A percentile compares a stretch with the other conserved stretches of the same genome.
Evolutionary conservation across 2,797 vertebrate species (phyloP).

Genomic region (Crax fasciolata): DNA sequence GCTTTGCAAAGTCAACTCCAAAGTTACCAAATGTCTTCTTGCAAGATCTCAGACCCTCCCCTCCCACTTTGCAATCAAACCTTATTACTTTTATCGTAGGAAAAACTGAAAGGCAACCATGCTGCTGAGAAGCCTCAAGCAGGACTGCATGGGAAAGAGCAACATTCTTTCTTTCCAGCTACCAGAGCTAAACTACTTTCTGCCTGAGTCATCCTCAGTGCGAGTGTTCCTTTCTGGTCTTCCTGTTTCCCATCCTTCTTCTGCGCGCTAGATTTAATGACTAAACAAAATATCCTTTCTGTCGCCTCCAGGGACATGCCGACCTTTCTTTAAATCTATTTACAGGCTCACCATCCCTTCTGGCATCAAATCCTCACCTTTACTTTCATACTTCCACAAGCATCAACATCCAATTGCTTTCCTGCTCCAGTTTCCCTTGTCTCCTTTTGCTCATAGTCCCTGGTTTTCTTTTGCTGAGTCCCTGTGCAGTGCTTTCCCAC

Average conservation of each 20-base stretch:
- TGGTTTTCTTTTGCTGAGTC: neutral
- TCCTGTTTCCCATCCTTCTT: neutral
- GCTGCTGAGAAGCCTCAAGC: neutral
- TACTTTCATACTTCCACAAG: neutral
- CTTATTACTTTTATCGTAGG: neutral
- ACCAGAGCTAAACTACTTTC: neutral
- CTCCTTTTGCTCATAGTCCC: neutral
- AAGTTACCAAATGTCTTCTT: conserved; percentile 1
- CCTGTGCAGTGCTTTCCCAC: neutral
- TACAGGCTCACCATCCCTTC: neutral
- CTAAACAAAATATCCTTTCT: neutral
- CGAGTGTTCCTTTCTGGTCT: neutral
- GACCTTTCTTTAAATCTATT: neutral
- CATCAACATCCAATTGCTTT: neutral
- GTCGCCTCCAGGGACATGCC: neutral
- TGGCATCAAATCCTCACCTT: conserved; percentile 5
- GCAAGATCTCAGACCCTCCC: neutral
- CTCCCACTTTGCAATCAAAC: neutral
- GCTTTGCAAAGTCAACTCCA: neutral
- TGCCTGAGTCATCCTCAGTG: neutral
- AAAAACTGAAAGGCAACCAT: neutral
- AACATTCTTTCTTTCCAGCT: neutral
- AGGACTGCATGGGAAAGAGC: neutral
- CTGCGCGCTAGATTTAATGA: neutral
- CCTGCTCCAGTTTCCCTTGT: neutral